Conservation (phyloP, 2,113 vertebrate genomes). For the Nesoenas mayeri region DNA sequence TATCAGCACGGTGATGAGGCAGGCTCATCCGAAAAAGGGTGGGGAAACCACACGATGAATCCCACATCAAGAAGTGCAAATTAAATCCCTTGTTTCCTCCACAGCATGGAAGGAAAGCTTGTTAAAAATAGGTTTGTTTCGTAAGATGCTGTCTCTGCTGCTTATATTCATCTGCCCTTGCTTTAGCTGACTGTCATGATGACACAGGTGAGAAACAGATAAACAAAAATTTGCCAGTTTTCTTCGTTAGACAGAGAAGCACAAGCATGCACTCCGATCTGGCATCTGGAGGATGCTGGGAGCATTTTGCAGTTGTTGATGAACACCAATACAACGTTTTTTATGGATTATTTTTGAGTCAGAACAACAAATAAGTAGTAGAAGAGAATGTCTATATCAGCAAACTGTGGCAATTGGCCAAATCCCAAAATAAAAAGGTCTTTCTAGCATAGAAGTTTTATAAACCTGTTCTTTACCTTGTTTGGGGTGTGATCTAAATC, state of each 20-base stretch:
- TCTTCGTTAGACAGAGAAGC: constrained; percentile 24
- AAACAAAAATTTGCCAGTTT: constrained; percentile 19
- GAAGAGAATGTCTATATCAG: neutral
- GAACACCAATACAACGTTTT: neutral
- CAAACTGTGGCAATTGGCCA: neutral
- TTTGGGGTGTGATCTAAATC: neutral
- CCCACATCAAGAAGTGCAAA: constrained; percentile 8
- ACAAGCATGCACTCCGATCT: neutral
- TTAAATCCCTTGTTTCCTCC: constrained; percentile 22
- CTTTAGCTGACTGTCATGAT: constrained; percentile 23
- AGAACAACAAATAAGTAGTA: neutral
- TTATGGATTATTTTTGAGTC: neutral
- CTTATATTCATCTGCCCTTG: neutral
- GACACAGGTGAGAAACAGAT: constrained; percentile 49
- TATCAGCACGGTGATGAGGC: neutral
- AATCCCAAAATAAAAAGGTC: neutral
- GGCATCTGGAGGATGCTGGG: neutral
- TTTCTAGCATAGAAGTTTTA: neutral
- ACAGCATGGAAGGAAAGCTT: neutral
- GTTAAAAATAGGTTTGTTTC: constrained; percentile 57
- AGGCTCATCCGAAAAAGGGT: constrained; percentile 4
- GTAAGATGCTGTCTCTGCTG: constrained; percentile 34
- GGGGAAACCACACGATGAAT: constrained; percentile 17
- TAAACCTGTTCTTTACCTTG: neutral
- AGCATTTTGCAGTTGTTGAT: neutral